Conservation (phyloP, 2,113 vertebrate genomes). For the Rostratula benghalensis region DNA sequence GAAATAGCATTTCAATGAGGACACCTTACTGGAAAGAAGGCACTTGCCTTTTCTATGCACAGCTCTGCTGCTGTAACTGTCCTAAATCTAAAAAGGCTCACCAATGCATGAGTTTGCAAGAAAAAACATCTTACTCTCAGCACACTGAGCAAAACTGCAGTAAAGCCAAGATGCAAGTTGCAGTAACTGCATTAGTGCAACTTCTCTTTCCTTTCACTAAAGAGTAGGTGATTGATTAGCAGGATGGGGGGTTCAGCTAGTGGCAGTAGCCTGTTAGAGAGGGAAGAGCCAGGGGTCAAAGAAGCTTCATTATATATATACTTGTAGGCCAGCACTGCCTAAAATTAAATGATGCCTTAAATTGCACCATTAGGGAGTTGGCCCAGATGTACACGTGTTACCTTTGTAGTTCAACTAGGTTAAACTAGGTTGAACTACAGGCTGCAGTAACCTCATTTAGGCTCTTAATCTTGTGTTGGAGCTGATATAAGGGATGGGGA, state of each 20-base stretch:
- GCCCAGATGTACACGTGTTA: neutral
- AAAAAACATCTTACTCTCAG: neutral
- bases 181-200: neutral
- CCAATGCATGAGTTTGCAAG: neutral
- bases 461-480: neutral
- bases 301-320: neutral
- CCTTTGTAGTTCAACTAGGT: neutral
- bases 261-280: neutral
- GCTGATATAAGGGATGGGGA: neutral
- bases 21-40: neutral
- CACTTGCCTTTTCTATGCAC: neutral
- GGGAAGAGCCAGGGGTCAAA: neutral
- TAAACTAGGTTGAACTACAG: neutral
- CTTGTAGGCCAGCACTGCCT: neutral
- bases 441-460: neutral
- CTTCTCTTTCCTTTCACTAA: neutral
- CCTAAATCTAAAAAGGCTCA: neutral
- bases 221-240: neutral
- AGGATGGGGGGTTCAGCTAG: neutral
- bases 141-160: neutral
- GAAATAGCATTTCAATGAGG: neutral
- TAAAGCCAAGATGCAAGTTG: neutral
- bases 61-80: neutral
- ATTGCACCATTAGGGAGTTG: neutral
- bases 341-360: neutral